Evolutionary conservation across 2,797 vertebrate genomes (phyloP).

Genomic region (Halcyon smyrnensis): DNA sequence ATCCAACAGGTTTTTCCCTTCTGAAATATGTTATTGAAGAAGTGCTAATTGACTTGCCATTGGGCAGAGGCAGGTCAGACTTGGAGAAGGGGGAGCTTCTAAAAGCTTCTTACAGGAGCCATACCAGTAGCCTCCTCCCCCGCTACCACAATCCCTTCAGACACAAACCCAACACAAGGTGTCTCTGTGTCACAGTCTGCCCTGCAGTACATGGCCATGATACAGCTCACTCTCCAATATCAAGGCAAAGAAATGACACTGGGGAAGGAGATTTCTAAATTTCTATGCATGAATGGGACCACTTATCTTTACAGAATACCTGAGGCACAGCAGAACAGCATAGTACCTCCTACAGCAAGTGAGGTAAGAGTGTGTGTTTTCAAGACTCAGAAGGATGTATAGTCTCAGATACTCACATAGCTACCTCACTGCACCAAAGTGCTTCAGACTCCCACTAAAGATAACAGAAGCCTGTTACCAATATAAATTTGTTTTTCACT

Average conservation of each 20-base stretch:
- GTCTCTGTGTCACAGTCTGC: not conserved
- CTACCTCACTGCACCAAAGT: not conserved
- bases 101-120: not conserved
- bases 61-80: not conserved
- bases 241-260: not conserved
- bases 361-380: not conserved
- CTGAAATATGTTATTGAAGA: not conserved
- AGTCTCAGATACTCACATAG: not conserved
- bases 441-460: not conserved
- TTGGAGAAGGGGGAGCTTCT: not conserved
- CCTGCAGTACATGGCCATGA: not conserved
- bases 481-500: not conserved
- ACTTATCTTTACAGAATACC: not conserved
- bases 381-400: not conserved
- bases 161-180: not conserved
- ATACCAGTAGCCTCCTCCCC: not conserved
- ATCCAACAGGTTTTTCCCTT: not conserved
- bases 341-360: rapidly evolving
- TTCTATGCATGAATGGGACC: not conserved
- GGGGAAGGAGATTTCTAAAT: not conserved
- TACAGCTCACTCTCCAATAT: not conserved
- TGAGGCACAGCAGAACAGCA: not conserved
- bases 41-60: not conserved
- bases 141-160: not conserved
- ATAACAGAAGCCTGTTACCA: not conserved